A percentile compares a stretch with the other conserved stretches of the same genome.
Conservation (phyloP, 2,888 invertebrate species). For the Bombylius discolor region DNA sequence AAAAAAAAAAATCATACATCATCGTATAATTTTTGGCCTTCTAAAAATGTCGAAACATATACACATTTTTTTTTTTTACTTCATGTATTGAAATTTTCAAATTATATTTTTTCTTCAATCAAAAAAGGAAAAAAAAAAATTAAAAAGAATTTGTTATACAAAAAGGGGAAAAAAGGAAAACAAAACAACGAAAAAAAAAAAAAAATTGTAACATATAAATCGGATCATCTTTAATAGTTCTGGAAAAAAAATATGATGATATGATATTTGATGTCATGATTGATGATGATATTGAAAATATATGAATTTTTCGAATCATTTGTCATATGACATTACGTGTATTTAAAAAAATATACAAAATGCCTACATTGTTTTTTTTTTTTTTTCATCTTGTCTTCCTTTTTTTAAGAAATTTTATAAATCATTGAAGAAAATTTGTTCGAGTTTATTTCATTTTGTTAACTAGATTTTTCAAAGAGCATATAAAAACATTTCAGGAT, state of each 20-base stretch:
- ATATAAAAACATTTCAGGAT: too few species aligned
- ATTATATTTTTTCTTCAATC: too few species aligned
- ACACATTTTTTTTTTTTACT: neutral
- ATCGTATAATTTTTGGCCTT: neutral
- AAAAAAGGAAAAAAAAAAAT: too few species aligned
- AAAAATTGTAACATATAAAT: slow-evolving; percentile 1
- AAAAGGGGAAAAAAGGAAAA: too few species aligned
- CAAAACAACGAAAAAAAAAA: neutral
- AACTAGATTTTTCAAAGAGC: neutral
- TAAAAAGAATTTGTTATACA: too few species aligned
- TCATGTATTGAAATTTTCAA: neutral
- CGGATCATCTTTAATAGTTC: slow-evolving; percentile 1
- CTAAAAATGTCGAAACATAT: slow-evolving; percentile 6
- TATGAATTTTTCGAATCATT: slow-evolving; percentile 9
- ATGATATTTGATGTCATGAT: slow-evolving; percentile 6
- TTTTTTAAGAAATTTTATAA: neutral
- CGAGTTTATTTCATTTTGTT: neutral
- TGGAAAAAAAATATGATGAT: neutral
- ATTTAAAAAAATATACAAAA: too few species aligned
- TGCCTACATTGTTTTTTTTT: too few species aligned
- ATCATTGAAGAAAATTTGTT: neutral
- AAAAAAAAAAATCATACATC: neutral
- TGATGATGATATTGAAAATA: slow-evolving; percentile 1
- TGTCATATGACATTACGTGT: slow-evolving; percentile 9
- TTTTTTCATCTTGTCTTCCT: too few species aligned